phyloP scores from a whole-genome alignment of 2,113 vertebrate genomes.

The Elachura formosa region DNA sequence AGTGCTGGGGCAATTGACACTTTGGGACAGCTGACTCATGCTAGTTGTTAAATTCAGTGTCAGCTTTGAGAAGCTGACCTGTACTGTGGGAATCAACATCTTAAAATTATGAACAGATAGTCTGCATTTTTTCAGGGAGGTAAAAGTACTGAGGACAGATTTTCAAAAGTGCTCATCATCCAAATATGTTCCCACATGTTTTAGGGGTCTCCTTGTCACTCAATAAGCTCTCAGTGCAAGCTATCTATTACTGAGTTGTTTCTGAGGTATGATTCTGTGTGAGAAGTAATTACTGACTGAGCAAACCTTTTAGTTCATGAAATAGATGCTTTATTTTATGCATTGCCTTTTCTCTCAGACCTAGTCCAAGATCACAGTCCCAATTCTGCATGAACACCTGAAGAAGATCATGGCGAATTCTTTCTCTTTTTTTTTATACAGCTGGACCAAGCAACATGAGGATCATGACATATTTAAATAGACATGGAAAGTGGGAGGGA shows the following conservation, averaged over 20 bases:
- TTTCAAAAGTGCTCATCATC: constrained; percentile 34
- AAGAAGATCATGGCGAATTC: neutral
- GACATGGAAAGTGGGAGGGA: neutral
- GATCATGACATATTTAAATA: neutral
- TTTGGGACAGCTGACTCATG: constrained; percentile 46
- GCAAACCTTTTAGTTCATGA: neutral
- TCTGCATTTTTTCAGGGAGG: constrained; percentile 13
- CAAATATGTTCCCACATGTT: neutral
- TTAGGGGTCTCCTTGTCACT: neutral
- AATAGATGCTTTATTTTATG: neutral
- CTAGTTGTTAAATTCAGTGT: neutral
- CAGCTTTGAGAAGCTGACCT: neutral
- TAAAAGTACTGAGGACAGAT: neutral
- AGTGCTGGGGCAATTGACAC: constrained; percentile 4
- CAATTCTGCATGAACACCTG: neutral
- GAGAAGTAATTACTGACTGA: neutral
- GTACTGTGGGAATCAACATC: neutral
- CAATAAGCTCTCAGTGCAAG: neutral
- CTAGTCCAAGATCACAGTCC: neutral
- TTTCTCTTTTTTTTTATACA: neutral
- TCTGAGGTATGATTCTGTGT: neutral
- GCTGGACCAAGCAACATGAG: neutral
- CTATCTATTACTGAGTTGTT: neutral
- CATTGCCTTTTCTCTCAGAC: neutral
- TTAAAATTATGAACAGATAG: neutral